phyloP scores from a whole-genome alignment of 2,797 vertebrate genomes.

The Sebastes variabilis region DNA sequence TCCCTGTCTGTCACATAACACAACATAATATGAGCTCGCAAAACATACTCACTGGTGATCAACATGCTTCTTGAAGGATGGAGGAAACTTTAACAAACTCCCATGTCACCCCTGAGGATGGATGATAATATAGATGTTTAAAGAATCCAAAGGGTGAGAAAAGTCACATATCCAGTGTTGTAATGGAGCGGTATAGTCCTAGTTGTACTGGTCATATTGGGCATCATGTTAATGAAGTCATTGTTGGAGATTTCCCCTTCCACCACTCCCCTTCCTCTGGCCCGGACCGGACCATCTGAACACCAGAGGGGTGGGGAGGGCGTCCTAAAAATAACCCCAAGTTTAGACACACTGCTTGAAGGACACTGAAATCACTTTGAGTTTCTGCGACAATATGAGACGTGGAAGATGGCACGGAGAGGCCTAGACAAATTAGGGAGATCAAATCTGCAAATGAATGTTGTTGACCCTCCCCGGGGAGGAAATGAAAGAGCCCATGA shows the following conservation, averaged over 20 bases:
- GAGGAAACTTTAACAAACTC: constrained; percentile 30
- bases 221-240: constrained; percentile 70
- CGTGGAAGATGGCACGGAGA: not conserved
- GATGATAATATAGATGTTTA: not conserved
- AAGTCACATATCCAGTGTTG: constrained; percentile 16
- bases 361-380: not conserved
- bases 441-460: constrained; percentile 11
- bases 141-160: not conserved
- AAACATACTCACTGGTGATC: constrained; percentile 81
- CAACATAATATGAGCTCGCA: not conserved
- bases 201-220: constrained; percentile 40
- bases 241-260: constrained; percentile 62
- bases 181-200: not conserved
- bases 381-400: not conserved
- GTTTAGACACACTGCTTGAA: constrained; percentile 6
- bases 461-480: not conserved
- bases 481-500: constrained; percentile 29
- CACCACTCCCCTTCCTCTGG: constrained; percentile 68
- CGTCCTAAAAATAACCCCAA: constrained; percentile 58
- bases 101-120: constrained; percentile 18
- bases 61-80: constrained; percentile 68
- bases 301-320: not conserved
- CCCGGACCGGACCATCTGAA: constrained; percentile 64
- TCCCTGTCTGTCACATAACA: not conserved
- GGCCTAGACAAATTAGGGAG: not conserved